Base-by-base conservation (phyloP, 2,888 invertebrate genomes). In the Nemoura dubitans region DNA sequence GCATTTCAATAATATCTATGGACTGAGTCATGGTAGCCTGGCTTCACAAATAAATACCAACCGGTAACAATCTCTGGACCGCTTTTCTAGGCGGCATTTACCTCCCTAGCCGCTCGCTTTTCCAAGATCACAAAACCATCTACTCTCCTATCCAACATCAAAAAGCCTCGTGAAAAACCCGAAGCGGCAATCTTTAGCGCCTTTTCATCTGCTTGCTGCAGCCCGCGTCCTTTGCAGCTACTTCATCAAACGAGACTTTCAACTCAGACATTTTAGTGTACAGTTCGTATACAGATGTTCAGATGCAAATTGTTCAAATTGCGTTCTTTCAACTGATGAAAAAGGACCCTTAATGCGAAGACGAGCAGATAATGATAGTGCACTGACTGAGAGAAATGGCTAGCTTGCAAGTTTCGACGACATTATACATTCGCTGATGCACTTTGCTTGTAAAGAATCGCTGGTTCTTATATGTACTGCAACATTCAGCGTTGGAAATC, bases 221-320 rank as follows among this genome's bases (percentile, higher is more conserved):
- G 59, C 21, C 5, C 36, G 36, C 59, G 10, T 59, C 21, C 59
- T 21, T 7, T 59, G 2, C 59, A n/a, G n/a, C 59, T 59, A 10
- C 59, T 59, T 59, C 59, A 59, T 59, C 59, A 59, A 59, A 59
- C 59, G 59, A 59, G 59, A 59, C 59, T 59, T 59, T 59, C 14
- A 59, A 59, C 59, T 7, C 21, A 21, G 59, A 59, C 59, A 59
- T 59, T 59, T 36, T 21, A 59, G 59, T 7, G 59, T n/a, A n/a
- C n/a, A n/a, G n/a, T n/a, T n/a, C n/a, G n/a, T 59, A 14, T 59
- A 7, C 16, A 59, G 59, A 59, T 59, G 59, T 59, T 59, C 6
- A 59, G 14, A 59, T 59, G 59, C 59, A 59, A 59, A 59, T 59
- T 59, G 59, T 59, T 59, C 59, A 59, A 59, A 59, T 59, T 59